A percentile compares a stretch with the other conserved stretches of the same genome.
Conservation (phyloP, 1,140 invertebrate genomes). For the Drosophila ogumai region DNA sequence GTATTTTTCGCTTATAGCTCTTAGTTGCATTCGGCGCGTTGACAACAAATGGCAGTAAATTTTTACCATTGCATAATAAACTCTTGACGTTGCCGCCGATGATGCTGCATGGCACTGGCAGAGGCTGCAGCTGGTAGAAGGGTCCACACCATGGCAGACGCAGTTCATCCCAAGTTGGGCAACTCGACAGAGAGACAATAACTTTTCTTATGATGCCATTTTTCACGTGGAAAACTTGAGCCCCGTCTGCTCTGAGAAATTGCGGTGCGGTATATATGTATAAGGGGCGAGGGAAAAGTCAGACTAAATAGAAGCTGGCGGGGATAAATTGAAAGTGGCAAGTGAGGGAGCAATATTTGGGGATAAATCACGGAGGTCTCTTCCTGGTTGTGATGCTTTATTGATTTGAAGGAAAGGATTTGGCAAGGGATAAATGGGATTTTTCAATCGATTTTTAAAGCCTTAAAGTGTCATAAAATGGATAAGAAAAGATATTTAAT, state of each 20-base stretch:
- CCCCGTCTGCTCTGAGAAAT: constrained; percentile 50
- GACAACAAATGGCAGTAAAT: constrained; percentile 81
- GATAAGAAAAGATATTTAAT: not conserved
- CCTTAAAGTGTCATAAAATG: constrained; percentile 11
- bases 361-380: constrained; percentile 6
- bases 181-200: constrained; percentile 64
- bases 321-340: constrained; percentile 15
- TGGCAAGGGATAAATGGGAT: constrained; percentile 29
- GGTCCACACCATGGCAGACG: constrained; percentile 3
- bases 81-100: constrained; percentile 55
- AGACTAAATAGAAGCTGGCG: not conserved
- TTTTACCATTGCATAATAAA: constrained; percentile 80
- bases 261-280: not conserved
- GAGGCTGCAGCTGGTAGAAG: constrained; percentile 16
- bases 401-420: constrained; percentile 43
- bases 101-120: constrained; percentile 34
- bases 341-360: constrained; percentile 9
- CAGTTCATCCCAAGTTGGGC: constrained; percentile 39
- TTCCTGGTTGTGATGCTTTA: constrained; percentile 32
- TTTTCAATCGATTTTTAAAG: constrained; percentile 16
- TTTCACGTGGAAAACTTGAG: constrained; percentile 78
- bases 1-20: constrained; percentile 20
- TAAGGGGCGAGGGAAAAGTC: not conserved
- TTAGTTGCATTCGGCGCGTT: constrained; percentile 72
- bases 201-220: constrained; percentile 76